phyloP scores from a whole-genome alignment of 2,797 vertebrate species.

The Cephalopachus bancanus region DNA sequence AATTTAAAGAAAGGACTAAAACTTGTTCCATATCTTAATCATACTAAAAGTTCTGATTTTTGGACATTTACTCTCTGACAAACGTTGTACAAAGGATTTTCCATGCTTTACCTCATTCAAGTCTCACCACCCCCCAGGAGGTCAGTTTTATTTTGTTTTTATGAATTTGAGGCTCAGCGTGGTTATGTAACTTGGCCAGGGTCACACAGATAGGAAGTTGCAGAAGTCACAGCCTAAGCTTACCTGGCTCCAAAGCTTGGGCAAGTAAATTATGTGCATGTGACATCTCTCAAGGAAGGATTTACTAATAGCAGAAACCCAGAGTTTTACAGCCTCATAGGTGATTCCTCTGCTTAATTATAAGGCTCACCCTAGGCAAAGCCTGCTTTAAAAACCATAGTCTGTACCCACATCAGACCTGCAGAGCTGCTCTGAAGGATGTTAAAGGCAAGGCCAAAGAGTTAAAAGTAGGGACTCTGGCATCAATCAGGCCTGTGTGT shows the following conservation, averaged over 20 bases:
- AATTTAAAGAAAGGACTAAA: neutral
- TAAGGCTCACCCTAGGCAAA: neutral
- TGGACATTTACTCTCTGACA: neutral
- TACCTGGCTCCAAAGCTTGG: neutral
- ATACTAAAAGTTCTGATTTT: neutral
- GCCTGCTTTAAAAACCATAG: neutral
- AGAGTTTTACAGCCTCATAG: neutral
- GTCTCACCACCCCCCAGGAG: neutral
- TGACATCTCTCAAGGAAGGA: neutral
- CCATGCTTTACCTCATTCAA: neutral
- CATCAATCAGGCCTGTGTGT: neutral
- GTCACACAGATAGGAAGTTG: neutral
- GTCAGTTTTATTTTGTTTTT: neutral
- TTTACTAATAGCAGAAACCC: neutral
- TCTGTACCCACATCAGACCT: neutral
- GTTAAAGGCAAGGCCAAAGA: neutral
- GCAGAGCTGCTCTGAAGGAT: neutral
- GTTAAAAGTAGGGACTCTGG: neutral
- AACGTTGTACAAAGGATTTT: neutral
- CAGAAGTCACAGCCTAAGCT: neutral
- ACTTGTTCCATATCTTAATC: neutral
- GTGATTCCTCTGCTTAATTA: neutral
- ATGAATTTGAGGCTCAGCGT: neutral
- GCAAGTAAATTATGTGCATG: neutral
- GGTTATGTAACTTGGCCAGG: neutral